phyloP scores from a whole-genome alignment of 2,888 invertebrate species.

The Iphiclides podalirius region DNA sequence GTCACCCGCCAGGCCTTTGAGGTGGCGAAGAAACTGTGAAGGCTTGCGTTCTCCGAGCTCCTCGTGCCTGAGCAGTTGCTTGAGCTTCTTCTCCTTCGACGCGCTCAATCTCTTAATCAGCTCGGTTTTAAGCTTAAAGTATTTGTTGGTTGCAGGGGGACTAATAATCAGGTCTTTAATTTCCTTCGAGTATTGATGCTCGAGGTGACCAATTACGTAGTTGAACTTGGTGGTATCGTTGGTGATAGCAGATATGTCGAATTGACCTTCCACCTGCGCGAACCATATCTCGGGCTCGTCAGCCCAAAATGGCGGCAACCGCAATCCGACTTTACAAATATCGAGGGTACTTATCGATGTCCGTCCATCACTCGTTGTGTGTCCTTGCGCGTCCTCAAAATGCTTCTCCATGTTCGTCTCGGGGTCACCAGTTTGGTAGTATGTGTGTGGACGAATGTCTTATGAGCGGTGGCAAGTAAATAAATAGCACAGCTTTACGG shows the following conservation, averaged over 20 bases:
- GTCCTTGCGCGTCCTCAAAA: too few species aligned
- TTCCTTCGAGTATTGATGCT: conserved; percentile 5
- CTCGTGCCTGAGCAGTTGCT: neutral
- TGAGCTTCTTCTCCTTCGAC: neutral
- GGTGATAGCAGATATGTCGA: conserved; percentile 25
- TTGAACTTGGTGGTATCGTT: conserved; percentile 24
- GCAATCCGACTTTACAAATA: neutral
- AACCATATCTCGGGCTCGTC: conserved; percentile 34
- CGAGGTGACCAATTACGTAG: conserved; percentile 14
- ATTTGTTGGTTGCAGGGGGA: conserved; percentile 19
- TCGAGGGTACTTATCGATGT: too few species aligned
- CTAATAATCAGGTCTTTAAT: conserved; percentile 17
- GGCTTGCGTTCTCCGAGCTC: neutral
- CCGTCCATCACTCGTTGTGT: too few species aligned
- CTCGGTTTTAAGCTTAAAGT: conserved; percentile 25
- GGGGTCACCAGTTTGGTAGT: too few species aligned
- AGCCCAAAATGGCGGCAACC: conserved; percentile 30
- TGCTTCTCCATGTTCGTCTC: too few species aligned
- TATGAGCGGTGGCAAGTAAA: too few species aligned
- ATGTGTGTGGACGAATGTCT: too few species aligned
- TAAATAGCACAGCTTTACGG: too few species aligned
- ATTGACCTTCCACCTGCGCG: conserved; percentile 33
- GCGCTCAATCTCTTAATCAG: conserved; percentile 9
- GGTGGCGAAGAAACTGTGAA: neutral
- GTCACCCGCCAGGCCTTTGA: neutral